Evolutionary conservation across 1,140 invertebrate species (phyloP).

Genomic region (Antheraea pernyi): DNA sequence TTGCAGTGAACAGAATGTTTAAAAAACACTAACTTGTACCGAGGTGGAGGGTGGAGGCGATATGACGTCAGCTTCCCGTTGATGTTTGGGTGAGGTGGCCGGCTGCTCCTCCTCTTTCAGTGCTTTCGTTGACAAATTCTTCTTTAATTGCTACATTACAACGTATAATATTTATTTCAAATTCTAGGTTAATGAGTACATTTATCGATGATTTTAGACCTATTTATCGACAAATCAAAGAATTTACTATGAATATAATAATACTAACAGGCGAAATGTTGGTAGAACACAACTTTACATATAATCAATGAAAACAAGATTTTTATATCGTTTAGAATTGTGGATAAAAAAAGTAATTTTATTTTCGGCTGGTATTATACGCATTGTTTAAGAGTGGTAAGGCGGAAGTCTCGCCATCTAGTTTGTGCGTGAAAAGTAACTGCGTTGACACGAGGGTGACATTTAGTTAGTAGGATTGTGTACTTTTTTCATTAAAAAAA

Average conservation of each 20-base stretch:
- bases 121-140: conserved; percentile 97
- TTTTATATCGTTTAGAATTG: no score
- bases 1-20: background rate
- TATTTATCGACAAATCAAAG: background rate
- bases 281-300: background rate
- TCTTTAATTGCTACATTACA: conserved; percentile 90
- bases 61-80: conserved; percentile 79
- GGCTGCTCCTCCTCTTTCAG: conserved; percentile 91
- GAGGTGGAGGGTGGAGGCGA: conserved; percentile 79
- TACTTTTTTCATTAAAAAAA: no score
- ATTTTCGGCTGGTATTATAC: no score
- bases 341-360: no score
- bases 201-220: background rate
- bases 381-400: no score
- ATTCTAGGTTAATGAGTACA: background rate
- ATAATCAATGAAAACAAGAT: no score
- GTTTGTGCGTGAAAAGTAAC: no score
- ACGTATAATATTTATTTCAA: background rate
- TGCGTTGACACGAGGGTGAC: no score
- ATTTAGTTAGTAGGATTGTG: no score
- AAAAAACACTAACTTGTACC: conserved; percentile 58
- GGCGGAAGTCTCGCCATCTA: no score
- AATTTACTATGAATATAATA: no score
- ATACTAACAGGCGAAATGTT: background rate
- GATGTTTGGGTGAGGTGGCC: conserved; percentile 83